Conservation (phyloP, 2,797 vertebrate species). For the Pristis pectinata region DNA sequence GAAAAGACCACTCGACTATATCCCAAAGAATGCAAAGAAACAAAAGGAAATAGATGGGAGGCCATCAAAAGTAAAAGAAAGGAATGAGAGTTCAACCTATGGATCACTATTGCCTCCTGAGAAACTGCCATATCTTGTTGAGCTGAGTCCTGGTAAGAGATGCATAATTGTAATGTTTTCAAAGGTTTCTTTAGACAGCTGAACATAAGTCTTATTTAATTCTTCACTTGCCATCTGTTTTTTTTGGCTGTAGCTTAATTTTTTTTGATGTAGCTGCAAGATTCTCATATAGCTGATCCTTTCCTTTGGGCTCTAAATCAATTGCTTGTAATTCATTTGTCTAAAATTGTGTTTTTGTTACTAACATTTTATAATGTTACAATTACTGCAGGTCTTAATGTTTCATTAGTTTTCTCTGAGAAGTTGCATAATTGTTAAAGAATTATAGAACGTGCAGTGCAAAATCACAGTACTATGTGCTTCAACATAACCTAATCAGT, state of each 20-base stretch:
- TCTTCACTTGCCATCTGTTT: background rate
- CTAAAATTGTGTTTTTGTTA: background rate
- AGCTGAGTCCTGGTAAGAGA: constrained; percentile 87
- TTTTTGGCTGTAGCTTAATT: background rate
- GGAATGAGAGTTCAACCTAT: constrained; percentile 55
- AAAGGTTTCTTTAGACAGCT: background rate
- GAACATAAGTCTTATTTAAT: background rate
- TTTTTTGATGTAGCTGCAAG: background rate
- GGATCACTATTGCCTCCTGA: constrained; percentile 75
- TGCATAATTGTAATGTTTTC: background rate
- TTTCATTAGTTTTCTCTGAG: background rate
- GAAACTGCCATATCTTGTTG: constrained; percentile 92
- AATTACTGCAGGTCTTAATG: background rate
- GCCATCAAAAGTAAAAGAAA: constrained; percentile 62
- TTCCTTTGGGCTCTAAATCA: background rate
- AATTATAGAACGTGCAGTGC: no score
- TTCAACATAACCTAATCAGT: no score
- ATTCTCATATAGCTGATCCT: background rate
- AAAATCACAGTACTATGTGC: no score
- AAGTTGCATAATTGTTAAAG: background rate
- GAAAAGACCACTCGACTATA: constrained; percentile 78
- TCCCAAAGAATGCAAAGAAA: constrained; percentile 75
- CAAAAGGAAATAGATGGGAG: constrained; percentile 62
- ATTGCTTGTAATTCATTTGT: background rate
- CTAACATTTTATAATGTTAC: background rate